A percentile compares a stretch with the other conserved stretches of the same genome.
These are phyloP conservation scores for Aproaerema taeniolella DNA, from an alignment of 2,888 invertebrate genomes.

Conservation along the genomic window DNA sequence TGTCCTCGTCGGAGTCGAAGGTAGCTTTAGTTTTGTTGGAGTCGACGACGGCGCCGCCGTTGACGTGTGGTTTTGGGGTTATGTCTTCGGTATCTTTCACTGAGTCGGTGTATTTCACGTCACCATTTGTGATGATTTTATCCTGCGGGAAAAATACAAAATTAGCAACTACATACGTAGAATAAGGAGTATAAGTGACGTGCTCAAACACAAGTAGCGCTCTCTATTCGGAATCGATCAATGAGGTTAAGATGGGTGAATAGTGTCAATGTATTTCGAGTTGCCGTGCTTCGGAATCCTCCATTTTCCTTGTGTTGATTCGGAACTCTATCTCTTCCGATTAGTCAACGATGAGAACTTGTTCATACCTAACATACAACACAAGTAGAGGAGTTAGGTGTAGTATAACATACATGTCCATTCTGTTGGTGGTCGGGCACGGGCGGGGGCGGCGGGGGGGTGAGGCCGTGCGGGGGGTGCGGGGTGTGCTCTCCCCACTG, in stretches of 20 bases:
- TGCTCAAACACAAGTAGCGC: too few species aligned
- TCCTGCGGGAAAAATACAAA: slow-evolving; percentile 36
- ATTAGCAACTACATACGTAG: too few species aligned
- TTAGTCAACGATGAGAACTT: too few species aligned
- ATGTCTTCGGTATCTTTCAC: slow-evolving; percentile 39
- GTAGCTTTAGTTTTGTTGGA: slow-evolving; percentile 75
- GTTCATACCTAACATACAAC: too few species aligned
- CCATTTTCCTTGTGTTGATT: too few species aligned
- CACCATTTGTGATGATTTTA: slow-evolving; percentile 60
- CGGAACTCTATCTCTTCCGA: too few species aligned
- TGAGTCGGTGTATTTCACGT: slow-evolving; percentile 51
- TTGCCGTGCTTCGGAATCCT: too few species aligned
- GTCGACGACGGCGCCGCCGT: slow-evolving; percentile 63
- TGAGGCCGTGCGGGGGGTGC: slow-evolving; percentile 75
- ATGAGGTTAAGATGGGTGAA: too few species aligned
- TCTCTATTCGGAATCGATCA: too few species aligned
- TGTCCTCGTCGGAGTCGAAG: slow-evolving; percentile 75
- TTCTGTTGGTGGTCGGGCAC: slow-evolving; percentile 45
- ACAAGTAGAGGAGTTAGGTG: too few species aligned
- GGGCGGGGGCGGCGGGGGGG: slow-evolving; percentile 63
- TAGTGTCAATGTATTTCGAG: too few species aligned
- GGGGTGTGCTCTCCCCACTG: slow-evolving; percentile 84
- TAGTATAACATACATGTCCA: slow-evolving; percentile 55
- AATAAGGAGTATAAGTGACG: too few species aligned
- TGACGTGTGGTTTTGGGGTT: slow-evolving; percentile 56